Evolutionary conservation across 2,888 invertebrate genomes (phyloP).

Genomic region (Eupithecia exiguata): DNA sequence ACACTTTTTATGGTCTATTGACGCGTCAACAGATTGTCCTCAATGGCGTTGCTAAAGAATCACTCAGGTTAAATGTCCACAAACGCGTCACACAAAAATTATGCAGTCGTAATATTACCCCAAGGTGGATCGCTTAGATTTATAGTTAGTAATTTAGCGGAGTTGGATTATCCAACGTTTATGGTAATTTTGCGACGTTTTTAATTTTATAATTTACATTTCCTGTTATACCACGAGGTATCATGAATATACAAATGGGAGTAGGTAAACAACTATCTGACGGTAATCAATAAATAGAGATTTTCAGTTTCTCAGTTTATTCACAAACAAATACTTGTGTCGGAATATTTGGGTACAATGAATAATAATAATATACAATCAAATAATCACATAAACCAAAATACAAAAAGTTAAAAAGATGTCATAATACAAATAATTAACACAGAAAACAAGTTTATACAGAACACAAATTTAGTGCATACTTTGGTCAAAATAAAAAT

Average conservation of each 20-base stretch:
- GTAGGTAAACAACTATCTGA: neutral
- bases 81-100: neutral
- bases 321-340: too few relatives aligned
- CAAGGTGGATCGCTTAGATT: neutral
- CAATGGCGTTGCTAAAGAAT: neutral
- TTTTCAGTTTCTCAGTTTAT: too few relatives aligned
- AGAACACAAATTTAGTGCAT: too few relatives aligned
- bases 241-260: neutral
- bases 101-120: neutral
- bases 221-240: neutral
- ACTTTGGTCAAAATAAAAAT: too few relatives aligned
- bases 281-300: neutral
- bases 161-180: constrained; percentile 5
- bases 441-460: too few relatives aligned
- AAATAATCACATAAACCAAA: too few relatives aligned
- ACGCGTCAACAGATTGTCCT: neutral
- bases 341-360: too few relatives aligned
- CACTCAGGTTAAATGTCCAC: neutral
- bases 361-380: too few relatives aligned
- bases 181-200: neutral
- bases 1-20: neutral
- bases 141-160: neutral
- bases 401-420: too few relatives aligned
- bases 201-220: neutral
- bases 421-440: too few relatives aligned